Base-by-base conservation (phyloP, 2,888 invertebrate genomes). In the Ormyrus thymus region DNA sequence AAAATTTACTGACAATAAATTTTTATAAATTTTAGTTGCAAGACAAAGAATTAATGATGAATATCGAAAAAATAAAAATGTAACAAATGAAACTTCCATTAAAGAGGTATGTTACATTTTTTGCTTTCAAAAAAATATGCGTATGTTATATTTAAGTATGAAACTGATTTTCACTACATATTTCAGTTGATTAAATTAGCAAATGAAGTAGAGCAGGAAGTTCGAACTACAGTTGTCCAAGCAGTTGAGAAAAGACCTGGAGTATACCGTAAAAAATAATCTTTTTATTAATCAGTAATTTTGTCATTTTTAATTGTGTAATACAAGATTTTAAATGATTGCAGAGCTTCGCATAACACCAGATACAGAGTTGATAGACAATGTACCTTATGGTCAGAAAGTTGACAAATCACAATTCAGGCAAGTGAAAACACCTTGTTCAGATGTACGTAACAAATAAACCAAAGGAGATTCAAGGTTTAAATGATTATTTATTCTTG, bases 11-110 rank as follows among this genome's bases (percentile, higher is more conserved):
- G 5, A 29, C 59, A 53, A 6, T 43, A 13, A 66, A 58, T 51
- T 43, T n/a, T 55, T 1, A 50, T 4, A 55, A 61, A 80, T 70
- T 83, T 74, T 61, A 92, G 94, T 93, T 82, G 93, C 93, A 1
- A 92, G 96, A 84, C 84, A 90, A n/a, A 94, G 93, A 91, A 95
- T 97, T 79, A 96, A 96, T 89, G 93, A 94, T 69, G 94, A 94
- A 86, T 97, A 93, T 89, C 92, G 90, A 82, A 95, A 95, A 88
- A 93, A 95, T 87, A 94, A 92, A 87, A 85, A 92, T 85, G 91
- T 95, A 29, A 90, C 90, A 6, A 92, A 95, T 86, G 87, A 89
- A 79, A 90, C 90, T 11, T 91, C 93, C 81, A 94, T 96, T 77
- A 89, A 91, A 86, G 93, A 95, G 90, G 95, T 95, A 91, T 13